A percentile compares a stretch with the other conserved stretches of the same genome.
phyloP scores from a whole-genome alignment of 1,140 invertebrate species.

The Camponotus vicinus region DNA sequence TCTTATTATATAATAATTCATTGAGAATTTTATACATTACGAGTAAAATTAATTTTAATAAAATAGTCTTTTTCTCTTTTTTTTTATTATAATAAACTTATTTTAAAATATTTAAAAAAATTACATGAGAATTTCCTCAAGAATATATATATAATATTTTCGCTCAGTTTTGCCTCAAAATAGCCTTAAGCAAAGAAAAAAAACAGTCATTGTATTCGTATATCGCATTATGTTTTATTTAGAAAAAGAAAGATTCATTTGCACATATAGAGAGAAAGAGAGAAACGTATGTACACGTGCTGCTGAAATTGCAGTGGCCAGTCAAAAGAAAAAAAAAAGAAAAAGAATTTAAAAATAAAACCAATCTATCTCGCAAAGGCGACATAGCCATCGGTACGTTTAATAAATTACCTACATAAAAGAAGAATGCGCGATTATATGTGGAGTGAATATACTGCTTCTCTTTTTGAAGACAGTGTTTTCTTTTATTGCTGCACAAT shows the following conservation, averaged over 20 bases:
- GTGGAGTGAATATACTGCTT: constrained; percentile 38
- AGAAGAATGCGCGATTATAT: constrained; percentile 67
- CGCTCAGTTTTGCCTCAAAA: not conserved
- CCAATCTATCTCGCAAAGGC: constrained; percentile 23
- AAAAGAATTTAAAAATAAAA: constrained; percentile 63
- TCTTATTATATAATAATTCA: no score
- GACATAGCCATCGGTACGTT: constrained; percentile 37
- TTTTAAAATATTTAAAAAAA: not conserved
- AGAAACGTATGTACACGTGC: not conserved
- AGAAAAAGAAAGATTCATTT: constrained; percentile 1
- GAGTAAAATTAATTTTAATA: not conserved
- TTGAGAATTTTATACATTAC: not conserved
- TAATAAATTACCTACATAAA: constrained; percentile 67
- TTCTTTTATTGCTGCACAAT: constrained; percentile 38
- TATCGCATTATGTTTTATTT: constrained; percentile 29
- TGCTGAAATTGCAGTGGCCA: not conserved
- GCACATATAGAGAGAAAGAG: no score
- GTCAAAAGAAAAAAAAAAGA: not conserved
- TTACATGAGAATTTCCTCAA: not conserved
- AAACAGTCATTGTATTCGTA: not conserved
- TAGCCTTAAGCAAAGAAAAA: not conserved
- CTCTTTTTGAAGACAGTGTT: constrained; percentile 51
- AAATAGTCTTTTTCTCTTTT: not conserved
- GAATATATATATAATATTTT: not conserved
- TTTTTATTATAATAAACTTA: not conserved